Base-by-base conservation (phyloP, 2,888 invertebrate genomes). In the Apotomis turbidana region DNA sequence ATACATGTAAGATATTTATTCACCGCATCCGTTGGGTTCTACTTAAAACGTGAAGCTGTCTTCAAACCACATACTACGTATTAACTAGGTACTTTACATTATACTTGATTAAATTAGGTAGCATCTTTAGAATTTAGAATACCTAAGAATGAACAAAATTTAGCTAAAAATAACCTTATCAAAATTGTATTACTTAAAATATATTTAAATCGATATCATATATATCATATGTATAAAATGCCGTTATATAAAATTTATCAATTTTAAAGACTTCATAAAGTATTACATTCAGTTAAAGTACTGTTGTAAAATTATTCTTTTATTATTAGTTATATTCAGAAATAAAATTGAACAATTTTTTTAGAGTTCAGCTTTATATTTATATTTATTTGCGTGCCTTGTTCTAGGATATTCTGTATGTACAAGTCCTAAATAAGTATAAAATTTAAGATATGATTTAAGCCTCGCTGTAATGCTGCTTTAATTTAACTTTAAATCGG, bases 1-100 rank as follows among this genome's bases (percentile, higher is more conserved):
- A 86, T 91, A 91, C 78, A 87, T 90, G 90, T 91, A 90, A 90
- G 68, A 80, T 80, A 68, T 70, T 78, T 80, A 80, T 78, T 80
- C 82, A 77, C 79, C 84, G 78, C 85, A 84, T 83, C 81, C 74
- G 78, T 77, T 84, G 82, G 83, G 77, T 82, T 83, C 83, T 79
- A 82, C 76, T 69, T 69, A 70, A 75, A 68, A 58, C 38, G 68
- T 68, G 68, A 71, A 71, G 68, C 68, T 58, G 72, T 72, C 68
- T 68, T 54, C 72, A 51, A 68, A 61, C 57, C 36, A 58, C 58
- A 58, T 68, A 38, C 63, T 68, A 72, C 68, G 59, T 63, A 60
- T 46, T 63, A 57, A 63, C 63, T 72, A 72, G 72, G 58, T 68
- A 71, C 66, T 71, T 71, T 60, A 63, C 27, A 68, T 68, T 72